phyloP scores from a whole-genome alignment of 2,888 invertebrate genomes.

The Steinernema hermaphroditum region DNA sequence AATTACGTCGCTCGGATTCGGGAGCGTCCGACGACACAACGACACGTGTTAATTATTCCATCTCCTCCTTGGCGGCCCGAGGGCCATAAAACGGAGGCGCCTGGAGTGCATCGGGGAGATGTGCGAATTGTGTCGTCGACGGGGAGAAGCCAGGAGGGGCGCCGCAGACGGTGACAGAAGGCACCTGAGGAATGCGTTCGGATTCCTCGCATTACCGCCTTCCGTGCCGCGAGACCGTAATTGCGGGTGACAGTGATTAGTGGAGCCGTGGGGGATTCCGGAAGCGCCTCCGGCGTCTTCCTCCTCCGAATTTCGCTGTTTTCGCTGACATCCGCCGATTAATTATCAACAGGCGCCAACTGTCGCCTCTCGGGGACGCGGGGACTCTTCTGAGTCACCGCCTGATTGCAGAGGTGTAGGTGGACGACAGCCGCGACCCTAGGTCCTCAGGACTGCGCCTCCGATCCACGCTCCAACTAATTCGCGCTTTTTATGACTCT shows the following conservation, averaged over 20 bases:
- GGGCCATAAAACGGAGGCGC: slow-evolving; percentile 30
- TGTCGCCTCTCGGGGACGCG: neutral
- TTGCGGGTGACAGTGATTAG: neutral
- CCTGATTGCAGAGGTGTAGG: slow-evolving; percentile 22
- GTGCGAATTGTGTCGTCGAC: slow-evolving; percentile 23
- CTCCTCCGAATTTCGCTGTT: too few relatives aligned
- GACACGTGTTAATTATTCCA: slow-evolving; percentile 31
- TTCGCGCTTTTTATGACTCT: slow-evolving; percentile 16
- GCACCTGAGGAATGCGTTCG: slow-evolving; percentile 8
- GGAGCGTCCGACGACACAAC: slow-evolving; percentile 14
- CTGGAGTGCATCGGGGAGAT: slow-evolving; percentile 11
- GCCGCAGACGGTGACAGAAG: neutral
- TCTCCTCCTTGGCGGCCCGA: slow-evolving; percentile 17
- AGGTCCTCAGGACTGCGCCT: neutral
- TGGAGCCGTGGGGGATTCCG: neutral
- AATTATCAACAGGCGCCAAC: slow-evolving; percentile 7
- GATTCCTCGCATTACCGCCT: neutral
- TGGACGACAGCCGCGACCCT: neutral
- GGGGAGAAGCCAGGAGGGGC: neutral
- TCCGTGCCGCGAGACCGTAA: neutral
- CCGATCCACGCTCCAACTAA: neutral
- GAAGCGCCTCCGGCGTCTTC: neutral
- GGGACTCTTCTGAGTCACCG: neutral
- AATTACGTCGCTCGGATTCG: slow-evolving; percentile 21
- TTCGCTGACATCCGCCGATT: neutral